These are phyloP conservation scores for Pachyramphus minor DNA, from an alignment of 2,113 vertebrate genomes.

Conservation along the genomic window DNA sequence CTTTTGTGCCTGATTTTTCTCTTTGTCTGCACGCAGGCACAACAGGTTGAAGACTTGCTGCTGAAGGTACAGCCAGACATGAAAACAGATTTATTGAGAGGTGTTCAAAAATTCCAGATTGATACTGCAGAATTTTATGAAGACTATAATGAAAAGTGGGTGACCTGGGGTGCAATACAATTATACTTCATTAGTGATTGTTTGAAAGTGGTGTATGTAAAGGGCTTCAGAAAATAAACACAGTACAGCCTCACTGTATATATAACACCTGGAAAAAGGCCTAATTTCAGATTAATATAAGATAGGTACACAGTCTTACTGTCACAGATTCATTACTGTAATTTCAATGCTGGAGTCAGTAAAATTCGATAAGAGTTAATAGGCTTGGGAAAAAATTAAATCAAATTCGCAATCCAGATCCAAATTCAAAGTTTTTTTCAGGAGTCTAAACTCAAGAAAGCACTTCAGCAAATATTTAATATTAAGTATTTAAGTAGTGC, in stretches of 20 bases:
- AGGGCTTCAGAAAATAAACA: background rate
- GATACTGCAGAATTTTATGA: slow-evolving; percentile 68
- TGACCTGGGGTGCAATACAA: background rate
- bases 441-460: background rate
- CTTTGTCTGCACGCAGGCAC: slow-evolving; percentile 64
- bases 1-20: background rate
- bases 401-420: background rate
- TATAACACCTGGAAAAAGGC: background rate
- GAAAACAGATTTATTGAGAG: slow-evolving; percentile 77
- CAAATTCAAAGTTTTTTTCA: background rate
- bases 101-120: slow-evolving; percentile 71
- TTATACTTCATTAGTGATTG: background rate
- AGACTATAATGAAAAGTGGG: slow-evolving; percentile 76
- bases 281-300: background rate
- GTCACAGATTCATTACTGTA: background rate
- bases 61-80: slow-evolving; percentile 75
- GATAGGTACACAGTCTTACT: background rate
- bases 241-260: background rate
- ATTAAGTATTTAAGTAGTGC: background rate
- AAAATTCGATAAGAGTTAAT: background rate
- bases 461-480: background rate
- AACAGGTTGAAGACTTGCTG: slow-evolving; percentile 75
- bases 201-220: background rate
- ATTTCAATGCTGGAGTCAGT: background rate
- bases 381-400: background rate